These are phyloP conservation scores for Tapirus indicus DNA, from an alignment of 2,797 vertebrate species.

Conservation along the genomic window DNA sequence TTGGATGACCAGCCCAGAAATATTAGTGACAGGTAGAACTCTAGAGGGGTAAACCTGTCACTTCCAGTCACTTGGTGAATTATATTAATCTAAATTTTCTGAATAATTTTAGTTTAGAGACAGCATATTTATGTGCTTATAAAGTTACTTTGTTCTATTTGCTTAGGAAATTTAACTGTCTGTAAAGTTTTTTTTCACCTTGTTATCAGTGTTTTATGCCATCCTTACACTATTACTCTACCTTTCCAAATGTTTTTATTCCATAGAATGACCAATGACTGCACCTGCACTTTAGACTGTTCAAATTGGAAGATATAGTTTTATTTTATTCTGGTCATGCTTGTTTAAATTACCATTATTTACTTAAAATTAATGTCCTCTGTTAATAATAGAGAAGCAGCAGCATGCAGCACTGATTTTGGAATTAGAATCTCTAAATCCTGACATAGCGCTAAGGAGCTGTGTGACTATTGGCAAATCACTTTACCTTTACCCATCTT, in stretches of 20 bases:
- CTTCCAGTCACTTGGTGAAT: background rate
- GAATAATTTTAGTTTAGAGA: background rate
- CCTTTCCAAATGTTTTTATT: background rate
- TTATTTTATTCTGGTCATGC: background rate
- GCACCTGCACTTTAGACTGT: background rate
- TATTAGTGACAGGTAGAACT: background rate
- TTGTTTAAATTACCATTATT: background rate
- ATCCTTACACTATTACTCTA: background rate
- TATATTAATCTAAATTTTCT: background rate
- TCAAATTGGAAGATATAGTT: background rate
- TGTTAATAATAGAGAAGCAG: background rate
- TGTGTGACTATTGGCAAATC: background rate
- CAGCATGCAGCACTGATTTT: background rate
- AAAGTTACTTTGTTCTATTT: background rate
- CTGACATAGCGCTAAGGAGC: background rate
- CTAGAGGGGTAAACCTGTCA: background rate
- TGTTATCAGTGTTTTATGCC: background rate
- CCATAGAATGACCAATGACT: background rate
- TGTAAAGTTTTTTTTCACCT: background rate
- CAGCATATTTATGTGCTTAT: background rate
- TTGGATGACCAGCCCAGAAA: background rate
- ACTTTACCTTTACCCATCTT: background rate
- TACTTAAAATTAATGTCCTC: background rate
- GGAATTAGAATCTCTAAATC: background rate
- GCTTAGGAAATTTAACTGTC: background rate